Conservation (phyloP, 2,888 invertebrate genomes). For the Platypus cylindrus region DNA sequence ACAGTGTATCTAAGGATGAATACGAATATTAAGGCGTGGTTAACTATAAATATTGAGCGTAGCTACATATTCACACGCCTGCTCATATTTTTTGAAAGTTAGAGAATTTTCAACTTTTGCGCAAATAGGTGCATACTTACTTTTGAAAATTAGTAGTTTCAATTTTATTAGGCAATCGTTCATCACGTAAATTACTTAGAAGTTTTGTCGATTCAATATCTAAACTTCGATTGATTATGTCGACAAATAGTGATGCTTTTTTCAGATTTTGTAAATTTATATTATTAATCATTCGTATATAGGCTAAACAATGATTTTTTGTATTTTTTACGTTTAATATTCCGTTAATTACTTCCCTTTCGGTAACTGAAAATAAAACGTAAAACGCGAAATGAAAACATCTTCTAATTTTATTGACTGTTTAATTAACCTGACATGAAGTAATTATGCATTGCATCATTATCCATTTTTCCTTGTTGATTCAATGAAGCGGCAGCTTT, state of each 20-base stretch:
- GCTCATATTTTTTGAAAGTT: background rate
- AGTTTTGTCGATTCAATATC: constrained; percentile 89
- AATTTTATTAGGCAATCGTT: constrained; percentile 76
- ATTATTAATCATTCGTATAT: constrained; percentile 91
- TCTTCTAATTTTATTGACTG: background rate
- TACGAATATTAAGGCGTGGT: too few relatives aligned
- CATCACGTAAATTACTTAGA: constrained; percentile 78
- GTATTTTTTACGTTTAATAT: constrained; percentile 86
- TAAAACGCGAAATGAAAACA: background rate
- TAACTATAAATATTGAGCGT: background rate
- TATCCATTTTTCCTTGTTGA: constrained; percentile 72
- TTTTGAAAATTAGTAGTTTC: constrained; percentile 81
- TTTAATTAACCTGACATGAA: constrained; percentile 81
- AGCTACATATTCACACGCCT: background rate
- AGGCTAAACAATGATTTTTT: constrained; percentile 89
- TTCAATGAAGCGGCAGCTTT: constrained; percentile 83
- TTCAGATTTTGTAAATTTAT: constrained; percentile 91
- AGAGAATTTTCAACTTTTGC: background rate
- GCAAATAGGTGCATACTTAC: constrained; percentile 37
- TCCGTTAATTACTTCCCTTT: constrained; percentile 94
- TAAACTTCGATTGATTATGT: constrained; percentile 81
- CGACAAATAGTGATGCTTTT: constrained; percentile 89
- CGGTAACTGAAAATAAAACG: constrained; percentile 61
- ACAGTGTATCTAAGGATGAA: constrained; percentile 62
- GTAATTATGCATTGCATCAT: constrained; percentile 92